Percentiles rank a stretch among this genome's conserved stretches.
Evolutionary conservation across 2,797 vertebrate species (phyloP).

Genomic region (Spinus olivaceus): DNA sequence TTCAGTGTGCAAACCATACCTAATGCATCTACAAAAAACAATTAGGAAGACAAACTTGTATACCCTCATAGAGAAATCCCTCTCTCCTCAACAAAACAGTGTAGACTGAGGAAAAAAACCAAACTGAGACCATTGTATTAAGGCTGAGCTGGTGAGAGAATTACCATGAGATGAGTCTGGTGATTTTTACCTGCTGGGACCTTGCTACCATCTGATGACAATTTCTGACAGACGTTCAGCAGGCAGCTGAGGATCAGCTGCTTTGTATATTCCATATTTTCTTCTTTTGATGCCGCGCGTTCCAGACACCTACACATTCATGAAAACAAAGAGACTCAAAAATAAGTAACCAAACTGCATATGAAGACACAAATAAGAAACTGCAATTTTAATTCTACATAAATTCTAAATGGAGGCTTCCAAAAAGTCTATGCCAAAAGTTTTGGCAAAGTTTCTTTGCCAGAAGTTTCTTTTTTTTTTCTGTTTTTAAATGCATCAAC

Average conservation of each 20-base stretch:
- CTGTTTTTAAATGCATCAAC: background rate
- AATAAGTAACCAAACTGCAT: background rate
- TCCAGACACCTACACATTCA: constrained; percentile 82
- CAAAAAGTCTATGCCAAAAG: background rate
- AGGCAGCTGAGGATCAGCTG: constrained; percentile 92
- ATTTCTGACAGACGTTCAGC: constrained; percentile 85
- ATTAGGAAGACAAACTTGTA: background rate
- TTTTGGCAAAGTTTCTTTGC: background rate
- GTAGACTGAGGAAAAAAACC: background rate
- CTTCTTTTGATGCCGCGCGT: constrained; percentile 62
- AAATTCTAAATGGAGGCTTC: background rate
- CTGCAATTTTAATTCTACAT: background rate
- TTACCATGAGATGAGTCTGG: background rate
- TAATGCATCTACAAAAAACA: background rate
- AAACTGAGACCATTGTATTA: background rate
- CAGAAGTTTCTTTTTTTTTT: background rate
- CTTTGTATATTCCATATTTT: constrained; percentile 90
- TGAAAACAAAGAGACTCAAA: background rate
- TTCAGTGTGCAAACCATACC: background rate
- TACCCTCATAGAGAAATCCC: background rate
- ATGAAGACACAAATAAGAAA: background rate
- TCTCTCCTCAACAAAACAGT: background rate
- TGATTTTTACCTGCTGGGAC: constrained; percentile 76
- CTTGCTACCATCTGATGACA: constrained; percentile 77
- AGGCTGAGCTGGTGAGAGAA: background rate